Evolutionary conservation across 2,888 invertebrate genomes (phyloP).

Genomic region (Sarcophaga subvicina): DNA sequence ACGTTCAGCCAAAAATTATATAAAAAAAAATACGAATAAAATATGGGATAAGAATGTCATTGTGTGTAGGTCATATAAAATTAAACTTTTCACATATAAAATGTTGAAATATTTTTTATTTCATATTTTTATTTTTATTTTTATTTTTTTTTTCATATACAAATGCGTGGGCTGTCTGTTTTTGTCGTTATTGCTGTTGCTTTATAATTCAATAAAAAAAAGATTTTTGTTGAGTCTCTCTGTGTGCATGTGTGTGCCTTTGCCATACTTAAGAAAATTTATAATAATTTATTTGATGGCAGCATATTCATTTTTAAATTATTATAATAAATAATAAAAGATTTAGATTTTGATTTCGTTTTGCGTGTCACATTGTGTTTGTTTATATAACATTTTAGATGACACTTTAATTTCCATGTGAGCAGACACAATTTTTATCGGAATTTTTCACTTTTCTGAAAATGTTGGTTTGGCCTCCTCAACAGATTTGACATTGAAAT

Average conservation of each 20-base stretch:
- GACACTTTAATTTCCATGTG: too few relatives aligned
- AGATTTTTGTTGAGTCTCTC: conserved; percentile 9
- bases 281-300: conserved; percentile 15
- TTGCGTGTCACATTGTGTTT: not conserved
- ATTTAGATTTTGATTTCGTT: not conserved
- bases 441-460: too few relatives aligned
- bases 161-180: conserved; percentile 38
- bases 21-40: not conserved
- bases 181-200: not conserved
- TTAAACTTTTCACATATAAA: conserved; percentile 48
- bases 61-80: conserved; percentile 67
- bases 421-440: too few relatives aligned
- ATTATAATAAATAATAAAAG: conserved; percentile 21
- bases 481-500: too few relatives aligned
- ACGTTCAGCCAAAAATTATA: conserved; percentile 31
- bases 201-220: not conserved
- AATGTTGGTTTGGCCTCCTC: too few relatives aligned
- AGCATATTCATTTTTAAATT: not conserved
- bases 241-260: not conserved
- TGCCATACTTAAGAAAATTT: conserved; percentile 17
- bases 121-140: conserved; percentile 8
- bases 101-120: not conserved
- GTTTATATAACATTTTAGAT: not conserved
- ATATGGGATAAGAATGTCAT: conserved; percentile 54
- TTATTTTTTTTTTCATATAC: conserved; percentile 17